Conservation (phyloP, 2,113 vertebrate species). For the Jacana jacana region DNA sequence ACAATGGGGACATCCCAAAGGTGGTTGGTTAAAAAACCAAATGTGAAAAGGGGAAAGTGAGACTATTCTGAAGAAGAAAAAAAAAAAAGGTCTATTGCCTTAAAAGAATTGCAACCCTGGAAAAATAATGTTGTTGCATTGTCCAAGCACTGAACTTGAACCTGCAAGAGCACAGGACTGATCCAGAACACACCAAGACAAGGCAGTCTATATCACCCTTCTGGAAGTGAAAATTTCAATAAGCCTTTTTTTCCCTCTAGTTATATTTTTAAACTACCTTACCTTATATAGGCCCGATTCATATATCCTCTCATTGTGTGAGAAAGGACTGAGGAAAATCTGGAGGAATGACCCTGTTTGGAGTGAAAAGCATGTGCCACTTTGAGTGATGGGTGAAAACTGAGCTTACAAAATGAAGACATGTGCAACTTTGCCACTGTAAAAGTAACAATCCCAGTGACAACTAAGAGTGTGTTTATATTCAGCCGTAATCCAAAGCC, state of each 20-base stretch:
- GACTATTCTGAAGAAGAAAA: background rate
- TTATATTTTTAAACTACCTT: background rate
- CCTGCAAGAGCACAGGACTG: background rate
- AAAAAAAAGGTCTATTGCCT: background rate
- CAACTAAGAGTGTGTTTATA: background rate
- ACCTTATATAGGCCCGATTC: background rate
- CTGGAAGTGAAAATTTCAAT: background rate
- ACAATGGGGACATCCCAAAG: background rate
- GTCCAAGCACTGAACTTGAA: background rate
- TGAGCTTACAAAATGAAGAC: background rate
- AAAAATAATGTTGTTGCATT: background rate
- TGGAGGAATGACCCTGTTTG: background rate
- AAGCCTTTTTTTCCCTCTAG: accelerated
- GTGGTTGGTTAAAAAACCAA: background rate
- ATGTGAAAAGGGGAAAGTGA: background rate
- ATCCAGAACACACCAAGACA: background rate
- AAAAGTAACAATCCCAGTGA: background rate
- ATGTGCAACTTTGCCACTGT: background rate
- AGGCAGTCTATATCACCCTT: background rate
- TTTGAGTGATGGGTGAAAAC: background rate
- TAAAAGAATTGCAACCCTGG: background rate
- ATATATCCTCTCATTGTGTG: background rate
- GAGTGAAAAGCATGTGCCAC: accelerated
- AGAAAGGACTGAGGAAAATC: background rate
- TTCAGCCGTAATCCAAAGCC: background rate